Percentiles rank a stretch among this genome's conserved stretches.
phyloP scores from a whole-genome alignment of 2,888 invertebrate genomes.

The Sminthurides aquaticus region DNA sequence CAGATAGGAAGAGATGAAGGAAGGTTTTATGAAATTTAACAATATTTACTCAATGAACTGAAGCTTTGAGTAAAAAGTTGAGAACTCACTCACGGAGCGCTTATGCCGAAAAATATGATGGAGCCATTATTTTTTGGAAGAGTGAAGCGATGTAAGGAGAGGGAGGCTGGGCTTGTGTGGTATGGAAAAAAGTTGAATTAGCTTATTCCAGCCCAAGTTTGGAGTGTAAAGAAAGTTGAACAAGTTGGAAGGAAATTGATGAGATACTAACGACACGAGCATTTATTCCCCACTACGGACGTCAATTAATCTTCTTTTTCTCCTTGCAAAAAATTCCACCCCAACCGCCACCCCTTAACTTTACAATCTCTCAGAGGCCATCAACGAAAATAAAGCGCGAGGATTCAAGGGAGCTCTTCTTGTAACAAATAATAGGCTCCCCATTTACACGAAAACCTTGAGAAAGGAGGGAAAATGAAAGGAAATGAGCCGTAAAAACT shows the following conservation, averaged over 20 bases:
- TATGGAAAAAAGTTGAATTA: constrained; percentile 6
- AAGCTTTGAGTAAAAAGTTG: too few relatives aligned
- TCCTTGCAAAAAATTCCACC: not conserved
- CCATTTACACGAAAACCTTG: not conserved
- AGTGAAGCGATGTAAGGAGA: too few relatives aligned
- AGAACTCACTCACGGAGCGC: too few relatives aligned
- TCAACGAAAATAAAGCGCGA: not conserved
- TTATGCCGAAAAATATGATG: too few relatives aligned
- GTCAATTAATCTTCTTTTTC: constrained; percentile 7
- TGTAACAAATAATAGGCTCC: not conserved
- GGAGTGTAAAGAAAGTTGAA: not conserved
- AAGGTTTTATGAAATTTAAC: too few relatives aligned
- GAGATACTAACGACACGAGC: constrained; percentile 8
- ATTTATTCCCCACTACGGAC: constrained; percentile 1
- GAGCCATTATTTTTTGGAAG: too few relatives aligned
- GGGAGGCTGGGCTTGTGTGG: too few relatives aligned
- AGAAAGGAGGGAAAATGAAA: not conserved
- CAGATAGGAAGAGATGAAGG: too few relatives aligned
- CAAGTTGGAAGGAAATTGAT: constrained; percentile 1
- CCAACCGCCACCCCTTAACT: not conserved
- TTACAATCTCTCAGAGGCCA: not conserved
- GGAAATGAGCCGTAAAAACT: constrained; percentile 6
- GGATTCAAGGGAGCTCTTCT: too few relatives aligned
- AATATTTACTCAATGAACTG: too few relatives aligned
- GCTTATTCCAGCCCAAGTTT: not conserved